Conservation (phyloP, 1,140 invertebrate genomes). For the Neotoxoptera formosana region DNA sequence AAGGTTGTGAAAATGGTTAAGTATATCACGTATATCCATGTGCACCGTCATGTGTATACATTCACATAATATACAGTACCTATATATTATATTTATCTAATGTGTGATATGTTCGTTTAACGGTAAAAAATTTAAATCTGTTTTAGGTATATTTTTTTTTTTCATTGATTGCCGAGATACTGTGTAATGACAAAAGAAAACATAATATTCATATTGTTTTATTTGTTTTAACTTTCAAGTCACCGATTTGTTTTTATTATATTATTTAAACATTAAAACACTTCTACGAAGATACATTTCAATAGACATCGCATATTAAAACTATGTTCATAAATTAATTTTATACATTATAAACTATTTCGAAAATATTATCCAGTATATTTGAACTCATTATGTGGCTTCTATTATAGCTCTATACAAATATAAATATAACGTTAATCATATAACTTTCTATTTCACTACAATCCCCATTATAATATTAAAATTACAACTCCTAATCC, state of each 20-base stretch:
- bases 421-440: background rate
- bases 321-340: slow-evolving; percentile 1
- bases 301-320: background rate
- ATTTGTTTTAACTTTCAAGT: background rate
- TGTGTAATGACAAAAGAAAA: background rate
- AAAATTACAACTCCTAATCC: slow-evolving; percentile 9
- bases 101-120: slow-evolving; percentile 32
- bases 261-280: slow-evolving; percentile 18
- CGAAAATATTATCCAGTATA: slow-evolving; percentile 10
- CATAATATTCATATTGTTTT: background rate
- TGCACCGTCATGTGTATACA: background rate
- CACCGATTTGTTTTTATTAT: background rate
- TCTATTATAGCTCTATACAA: background rate
- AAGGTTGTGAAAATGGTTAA: slow-evolving; percentile 10
- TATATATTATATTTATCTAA: slow-evolving; percentile 26
- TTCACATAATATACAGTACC: slow-evolving; percentile 24
- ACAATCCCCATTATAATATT: background rate
- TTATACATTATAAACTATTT: background rate
- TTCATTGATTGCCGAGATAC: background rate
- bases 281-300: slow-evolving; percentile 17
- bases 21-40: background rate
- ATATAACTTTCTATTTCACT: background rate
- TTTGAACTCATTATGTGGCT: background rate
- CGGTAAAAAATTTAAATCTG: background rate
- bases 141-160: background rate